A percentile compares a stretch with the other conserved stretches of the same genome.
phyloP scores from a whole-genome alignment of 2,888 invertebrate genomes.

The Lobophora halterata region DNA sequence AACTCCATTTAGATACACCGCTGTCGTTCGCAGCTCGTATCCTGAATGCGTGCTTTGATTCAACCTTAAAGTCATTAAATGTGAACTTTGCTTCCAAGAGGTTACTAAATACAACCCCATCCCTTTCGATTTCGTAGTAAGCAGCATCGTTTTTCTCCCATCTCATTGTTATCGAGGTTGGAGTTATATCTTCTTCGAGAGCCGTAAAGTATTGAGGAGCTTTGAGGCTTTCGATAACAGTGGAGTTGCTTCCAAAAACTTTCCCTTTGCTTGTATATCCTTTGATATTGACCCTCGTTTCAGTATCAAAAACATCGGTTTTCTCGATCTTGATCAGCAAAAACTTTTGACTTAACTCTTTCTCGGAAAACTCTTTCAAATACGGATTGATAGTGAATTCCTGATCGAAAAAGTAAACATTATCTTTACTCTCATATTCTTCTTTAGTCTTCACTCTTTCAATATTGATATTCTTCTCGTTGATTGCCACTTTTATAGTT shows the following conservation, averaged over 20 bases:
- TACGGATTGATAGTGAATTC: constrained; percentile 57
- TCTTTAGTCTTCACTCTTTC: constrained; percentile 43
- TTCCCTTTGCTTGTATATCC: constrained; percentile 43
- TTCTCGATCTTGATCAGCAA: constrained; percentile 58
- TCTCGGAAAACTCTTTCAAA: constrained; percentile 36
- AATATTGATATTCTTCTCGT: constrained; percentile 47
- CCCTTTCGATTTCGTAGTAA: constrained; percentile 65
- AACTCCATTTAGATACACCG: constrained; percentile 63
- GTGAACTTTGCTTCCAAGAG: constrained; percentile 42
- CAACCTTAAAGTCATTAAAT: constrained; percentile 48
- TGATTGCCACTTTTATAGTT: constrained; percentile 50
- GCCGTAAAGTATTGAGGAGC: constrained; percentile 42
- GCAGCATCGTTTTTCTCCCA: constrained; percentile 46
- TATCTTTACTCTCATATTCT: constrained; percentile 49
- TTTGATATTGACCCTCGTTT: constrained; percentile 58
- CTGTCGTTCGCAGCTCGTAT: constrained; percentile 49
- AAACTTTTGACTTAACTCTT: constrained; percentile 45
- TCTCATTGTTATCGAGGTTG: constrained; percentile 45
- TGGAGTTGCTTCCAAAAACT: constrained; percentile 42
- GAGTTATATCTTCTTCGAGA: constrained; percentile 38
- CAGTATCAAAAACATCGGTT: constrained; percentile 48
- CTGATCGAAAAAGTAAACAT: constrained; percentile 53
- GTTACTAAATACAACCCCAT: constrained; percentile 54
- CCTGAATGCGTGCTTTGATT: constrained; percentile 52
- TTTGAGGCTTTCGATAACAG: constrained; percentile 32